Base-by-base conservation (phyloP, 2,888 invertebrate species). In the Rhorus exstirpatorius region DNA sequence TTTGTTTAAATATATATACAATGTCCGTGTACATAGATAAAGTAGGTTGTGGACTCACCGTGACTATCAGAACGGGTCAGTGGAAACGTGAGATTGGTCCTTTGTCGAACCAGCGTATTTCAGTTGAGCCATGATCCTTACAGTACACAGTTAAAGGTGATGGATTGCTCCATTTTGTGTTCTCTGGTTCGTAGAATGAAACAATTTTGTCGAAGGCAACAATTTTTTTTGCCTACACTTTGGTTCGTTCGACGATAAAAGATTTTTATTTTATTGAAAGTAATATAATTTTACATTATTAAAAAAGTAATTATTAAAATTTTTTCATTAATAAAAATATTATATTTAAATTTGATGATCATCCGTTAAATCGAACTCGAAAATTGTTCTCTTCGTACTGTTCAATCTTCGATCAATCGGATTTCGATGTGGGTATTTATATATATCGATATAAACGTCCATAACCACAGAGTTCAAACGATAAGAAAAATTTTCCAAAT, bases 61-160 rank as follows among this genome's bases (percentile, higher is more conserved):
- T 55, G 31, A 53, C 71, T 58, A 17, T 63, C 17, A 46, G 49
- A 60, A 55, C 41, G 38, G 58, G 26, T 79, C 24, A 44, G 72
- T 67, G 41, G 51, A 58, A 74, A 41, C 67, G 67, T 60, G 60
- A 72, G 79, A 74, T 68, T 74, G 74, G 79, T 68, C 79, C 79
- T 79, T 79, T 72, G 79, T 74, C 67, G 51, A 68, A 53, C n/a
- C 53, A 53, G 26, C 14, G 65, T 58, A 44, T 65, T 41, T 74
- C 60, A 49, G 51, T 35, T 14, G 38, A 79, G 63, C 38, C 17
- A 4, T 35, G 49, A 21, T n/a, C 12, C 51, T 61, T 65, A 12
- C 41, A 53, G 4, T 17, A n/a, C n/a, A 41, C 14, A 26, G 67
- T 72, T 72, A 79, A 79, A 72, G 72, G 51, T 19, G 72, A 79